Base-by-base conservation (phyloP, 2,888 invertebrate genomes). In the Cybosia mesomella region DNA sequence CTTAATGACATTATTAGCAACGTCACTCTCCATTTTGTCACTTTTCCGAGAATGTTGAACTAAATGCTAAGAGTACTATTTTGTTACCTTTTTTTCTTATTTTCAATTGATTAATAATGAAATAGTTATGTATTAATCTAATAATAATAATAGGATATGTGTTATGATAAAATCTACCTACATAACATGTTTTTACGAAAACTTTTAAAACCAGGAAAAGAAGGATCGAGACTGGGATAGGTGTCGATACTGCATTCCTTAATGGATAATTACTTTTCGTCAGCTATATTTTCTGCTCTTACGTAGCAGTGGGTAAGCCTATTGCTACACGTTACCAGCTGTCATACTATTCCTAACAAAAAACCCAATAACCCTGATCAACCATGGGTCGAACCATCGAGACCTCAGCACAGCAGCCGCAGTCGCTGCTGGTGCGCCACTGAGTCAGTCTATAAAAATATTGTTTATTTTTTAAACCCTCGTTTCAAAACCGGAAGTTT, bases 401-500 rank as follows among this genome's bases (percentile, higher is more conserved):
- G n/a, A 49, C 49, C 18, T 18, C 1, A 43, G 18, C 49, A 2
- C 9, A n/a, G 2, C 49, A n/a, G n/a, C n/a, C 18, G 8, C 9
- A 0, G 7, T 15, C 18, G 18, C 15, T n/a, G 8, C 49, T 49
- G 2, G 49, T n/a, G 18, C 43, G 8, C 43, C 15, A 39, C 4
- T 0, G 43, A 43, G 18, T 18, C n/a, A 49, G 18, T n/a, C 49
- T 49, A 49, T n/a, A 49, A 49, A 28, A 49, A 49, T 2, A 49
- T n/a, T n/a, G n/a, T 49, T 49, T 49, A n/a, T 49, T 43, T 43
- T 18, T 49, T 9, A 49, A 49, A n/a, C n/a, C 8, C 32, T 28
- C 28, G 2, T 39, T 59, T 18, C 15, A 9, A 39, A 59, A 4
- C 39, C 65, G 79, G 71, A 79, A 65, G 57, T 62, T 49, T 64